phyloP scores from a whole-genome alignment of 2,113 vertebrate genomes.

The Mormyrus lacerda region DNA sequence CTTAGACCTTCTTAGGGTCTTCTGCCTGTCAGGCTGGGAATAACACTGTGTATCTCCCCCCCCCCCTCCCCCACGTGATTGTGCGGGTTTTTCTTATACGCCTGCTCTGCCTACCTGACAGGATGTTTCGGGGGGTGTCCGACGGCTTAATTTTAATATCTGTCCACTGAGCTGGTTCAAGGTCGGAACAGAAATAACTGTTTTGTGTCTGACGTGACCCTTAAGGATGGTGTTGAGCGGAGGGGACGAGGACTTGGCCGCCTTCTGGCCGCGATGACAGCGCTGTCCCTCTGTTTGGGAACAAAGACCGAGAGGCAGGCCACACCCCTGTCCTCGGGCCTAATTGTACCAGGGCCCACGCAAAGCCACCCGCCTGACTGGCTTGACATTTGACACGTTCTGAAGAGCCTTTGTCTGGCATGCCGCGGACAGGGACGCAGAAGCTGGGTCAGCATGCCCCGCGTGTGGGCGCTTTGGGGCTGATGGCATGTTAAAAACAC shows the following conservation, averaged over 20 bases:
- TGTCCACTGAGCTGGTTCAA: not conserved
- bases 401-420: not conserved
- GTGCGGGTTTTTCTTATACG: not conserved
- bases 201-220: not conserved
- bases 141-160: not conserved
- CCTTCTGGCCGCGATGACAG: not conserved
- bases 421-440: too few relatives aligned
- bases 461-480: not conserved
- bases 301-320: not conserved
- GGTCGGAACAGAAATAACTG: not conserved
- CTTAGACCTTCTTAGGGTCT: not conserved
- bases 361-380: not conserved
- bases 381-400: conserved; percentile 1
- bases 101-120: not conserved
- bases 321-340: not conserved
- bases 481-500: not conserved
- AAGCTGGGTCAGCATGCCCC: not conserved
- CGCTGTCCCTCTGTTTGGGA: not conserved
- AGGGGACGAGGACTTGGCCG: not conserved
- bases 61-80: not conserved
- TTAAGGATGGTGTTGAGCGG: not conserved
- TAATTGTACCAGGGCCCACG: not conserved
- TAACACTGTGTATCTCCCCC: not conserved
- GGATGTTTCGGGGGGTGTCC: not conserved
- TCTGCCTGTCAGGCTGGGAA: not conserved